Evolutionary conservation across 2,888 invertebrate species (phyloP), one percentile per base, ranked within the genome.

Genomic region (Drosophila eohydei): DNA sequence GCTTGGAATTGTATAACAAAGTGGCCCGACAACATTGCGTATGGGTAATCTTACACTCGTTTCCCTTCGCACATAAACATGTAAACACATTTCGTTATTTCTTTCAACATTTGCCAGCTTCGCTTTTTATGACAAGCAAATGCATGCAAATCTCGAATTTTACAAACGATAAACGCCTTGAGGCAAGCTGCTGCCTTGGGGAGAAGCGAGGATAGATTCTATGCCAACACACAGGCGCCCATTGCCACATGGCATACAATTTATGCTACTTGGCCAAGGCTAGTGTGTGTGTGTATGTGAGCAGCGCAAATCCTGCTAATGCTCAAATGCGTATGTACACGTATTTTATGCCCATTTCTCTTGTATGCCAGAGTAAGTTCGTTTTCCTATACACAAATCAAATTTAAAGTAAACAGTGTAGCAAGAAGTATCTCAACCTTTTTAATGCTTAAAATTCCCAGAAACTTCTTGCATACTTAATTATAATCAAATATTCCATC

Each of bases 81-180:
- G 83, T 83, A 85, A 83, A 80, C 75, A 85, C 81, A 83, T 84
- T 81, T 71, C 54, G 71, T 78, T 79, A 74, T 71, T 67, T 72
- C 63, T 63, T 65, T 74, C 50, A n/a, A 36, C 63, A 46, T 21
- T 62, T 62, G 48, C 59, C 64, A 58, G 55, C 50, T 66, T 56
- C 58, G 41, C 56, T 77, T 81, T 83, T 84, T 84, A 85, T 84
- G 84, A 85, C 86, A 85, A 72, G 81, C 77, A 86, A 87, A 86
- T 86, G 81, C 87, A 86, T 86, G 86, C 86, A 87, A 86, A 86
- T 86, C 86, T 82, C 76, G 87, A 85, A 87, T 87, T 85, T 86
- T 85, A 85, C 86, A 86, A 83, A 86, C 86, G 86, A 86, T 86
- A 86, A 87, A 86, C 80, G 84, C 79, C 82, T 82, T 74, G 81